Base-by-base conservation (phyloP, 1,140 invertebrate species). In the Drosophila murphyi region DNA sequence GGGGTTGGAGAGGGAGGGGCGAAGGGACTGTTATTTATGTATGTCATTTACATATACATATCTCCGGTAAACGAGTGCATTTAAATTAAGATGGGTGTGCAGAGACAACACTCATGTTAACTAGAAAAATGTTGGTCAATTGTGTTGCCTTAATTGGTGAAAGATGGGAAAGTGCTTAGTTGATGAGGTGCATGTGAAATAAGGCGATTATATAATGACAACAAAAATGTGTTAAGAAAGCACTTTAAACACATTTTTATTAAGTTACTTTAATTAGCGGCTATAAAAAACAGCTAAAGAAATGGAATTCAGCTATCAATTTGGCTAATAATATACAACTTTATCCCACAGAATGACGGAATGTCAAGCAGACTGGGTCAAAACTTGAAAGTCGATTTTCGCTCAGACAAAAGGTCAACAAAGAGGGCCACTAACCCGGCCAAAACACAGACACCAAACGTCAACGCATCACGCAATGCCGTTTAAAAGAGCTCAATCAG, bases 401-500 rank as follows among this genome's bases (percentile, higher is more conserved):
- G 43, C 45, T n/a, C 5, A 5, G 61, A 8, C 37, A 37, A 59
- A 20, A 59, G 70, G 62, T 70, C 67, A 62, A 7, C 29, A 7
- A 41, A 32, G 34, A 20, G 20, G 37, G 32, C 54, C 54, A 52
- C 34, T 51, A 39, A 47, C 8, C 55, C 28, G 50, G 29, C 56
- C 61, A 32, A 45, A 5, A 5, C 12, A 65, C 7, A 68, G 41
- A 51, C 12, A 48, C 32, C 54, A 65, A 52, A 60, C 65, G 59
- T 75, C 45, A 75, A 52, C 67, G 76, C 37, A 57, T 79, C 80
- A 83, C 76, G 80, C 80, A 76, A 80, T 76, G 52, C 41, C 71
- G 63, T 85, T 85, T 72, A 63, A 62, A 57, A 65, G 61, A 71
- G 57, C 63, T 63, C 77, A 83, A 79, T 83, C 76, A 74, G 51